phyloP scores from a whole-genome alignment of 2,797 vertebrate genomes.

The Pteronotus mesoamericanus region DNA sequence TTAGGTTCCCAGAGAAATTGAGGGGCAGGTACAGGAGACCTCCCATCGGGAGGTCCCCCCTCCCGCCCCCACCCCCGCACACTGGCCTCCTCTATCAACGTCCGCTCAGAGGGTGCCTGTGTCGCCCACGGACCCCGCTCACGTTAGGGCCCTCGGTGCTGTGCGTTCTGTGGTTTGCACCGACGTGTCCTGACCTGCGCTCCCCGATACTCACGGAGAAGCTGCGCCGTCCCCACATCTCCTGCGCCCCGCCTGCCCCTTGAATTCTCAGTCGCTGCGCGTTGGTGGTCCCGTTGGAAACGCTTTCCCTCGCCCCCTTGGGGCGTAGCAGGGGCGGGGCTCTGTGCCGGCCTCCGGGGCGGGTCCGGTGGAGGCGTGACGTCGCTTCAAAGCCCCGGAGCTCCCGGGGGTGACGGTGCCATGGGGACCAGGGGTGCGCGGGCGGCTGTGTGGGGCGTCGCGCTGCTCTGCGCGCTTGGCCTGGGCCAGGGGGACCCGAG shows the following conservation, averaged over 20 bases:
- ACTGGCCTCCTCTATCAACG: no score
- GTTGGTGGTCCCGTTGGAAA: not conserved
- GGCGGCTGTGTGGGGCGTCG: not conserved
- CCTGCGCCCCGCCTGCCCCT: not conserved
- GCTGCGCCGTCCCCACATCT: not conserved
- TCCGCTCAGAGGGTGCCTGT: not conserved
- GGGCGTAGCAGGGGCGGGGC: not conserved
- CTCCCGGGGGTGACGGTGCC: rapidly evolving
- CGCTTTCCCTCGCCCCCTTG: rapidly evolving
- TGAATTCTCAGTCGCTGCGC: no score
- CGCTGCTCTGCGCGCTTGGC: not conserved
- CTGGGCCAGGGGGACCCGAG: not conserved
- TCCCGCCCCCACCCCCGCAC: not conserved
- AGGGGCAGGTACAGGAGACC: not conserved
- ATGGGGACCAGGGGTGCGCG: not conserved
- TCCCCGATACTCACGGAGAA: not conserved
- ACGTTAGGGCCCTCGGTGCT: no score
- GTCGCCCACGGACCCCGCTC: not conserved
- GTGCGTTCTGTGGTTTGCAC: no score
- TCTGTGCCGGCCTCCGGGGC: not conserved
- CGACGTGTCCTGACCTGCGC: no score
- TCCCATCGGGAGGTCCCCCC: no score
- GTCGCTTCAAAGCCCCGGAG: not conserved
- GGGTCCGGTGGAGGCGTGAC: not conserved
- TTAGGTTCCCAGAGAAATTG: not conserved